Conservation (phyloP, 2,797 vertebrate species). For the Bradypus variegatus region DNA sequence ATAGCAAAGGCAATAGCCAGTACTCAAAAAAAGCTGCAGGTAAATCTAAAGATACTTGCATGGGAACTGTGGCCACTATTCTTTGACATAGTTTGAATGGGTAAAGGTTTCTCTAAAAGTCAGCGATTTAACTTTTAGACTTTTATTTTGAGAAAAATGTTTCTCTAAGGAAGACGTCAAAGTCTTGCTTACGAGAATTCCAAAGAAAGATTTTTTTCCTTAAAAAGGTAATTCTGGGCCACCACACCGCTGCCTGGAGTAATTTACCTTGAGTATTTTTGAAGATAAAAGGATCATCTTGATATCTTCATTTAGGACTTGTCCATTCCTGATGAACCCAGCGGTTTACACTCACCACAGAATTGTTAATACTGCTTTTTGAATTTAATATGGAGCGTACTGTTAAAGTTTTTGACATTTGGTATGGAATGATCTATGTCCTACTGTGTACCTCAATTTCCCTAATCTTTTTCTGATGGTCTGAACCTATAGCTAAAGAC, state of each 20-base stretch:
- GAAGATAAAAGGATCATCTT: neutral
- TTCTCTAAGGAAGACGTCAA: neutral
- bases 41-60: neutral
- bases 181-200: neutral
- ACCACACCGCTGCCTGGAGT: neutral
- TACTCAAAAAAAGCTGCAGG: neutral
- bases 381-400: neutral
- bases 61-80: neutral
- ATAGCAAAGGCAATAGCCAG: neutral
- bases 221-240: conserved; percentile 21
- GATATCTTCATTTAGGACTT: neutral
- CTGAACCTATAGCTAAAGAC: neutral
- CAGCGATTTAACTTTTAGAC: neutral
- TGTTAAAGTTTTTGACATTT: neutral
- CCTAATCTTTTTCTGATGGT: neutral
- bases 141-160: neutral
- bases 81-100: neutral
- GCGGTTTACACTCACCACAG: neutral
- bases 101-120: neutral
- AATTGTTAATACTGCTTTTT: neutral
- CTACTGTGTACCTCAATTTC: neutral
- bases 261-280: neutral
- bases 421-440: neutral
- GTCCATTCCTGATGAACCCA: neutral
- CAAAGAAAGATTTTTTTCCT: neutral